Conservation (phyloP, 2,113 vertebrate species). For the Hemiscyllium ocellatum region DNA sequence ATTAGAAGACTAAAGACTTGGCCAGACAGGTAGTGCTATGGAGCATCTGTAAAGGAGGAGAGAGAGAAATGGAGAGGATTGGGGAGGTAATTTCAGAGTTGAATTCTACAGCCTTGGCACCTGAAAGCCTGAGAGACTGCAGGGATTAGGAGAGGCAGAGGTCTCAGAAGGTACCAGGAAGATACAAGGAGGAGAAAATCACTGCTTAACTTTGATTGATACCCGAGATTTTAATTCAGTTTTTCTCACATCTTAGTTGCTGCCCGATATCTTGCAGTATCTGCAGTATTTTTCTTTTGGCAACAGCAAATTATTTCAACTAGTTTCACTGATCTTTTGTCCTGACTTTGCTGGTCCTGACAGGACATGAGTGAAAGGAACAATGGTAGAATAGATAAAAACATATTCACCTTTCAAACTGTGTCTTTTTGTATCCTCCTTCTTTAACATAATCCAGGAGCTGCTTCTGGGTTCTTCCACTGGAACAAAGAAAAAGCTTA, state of each 20-base stretch:
- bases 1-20: not conserved
- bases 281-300: not conserved
- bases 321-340: not conserved
- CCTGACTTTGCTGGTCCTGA: not conserved
- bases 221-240: not conserved
- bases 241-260: not conserved
- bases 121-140: not conserved
- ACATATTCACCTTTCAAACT: conserved; percentile 81
- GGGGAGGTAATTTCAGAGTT: not conserved
- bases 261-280: not conserved
- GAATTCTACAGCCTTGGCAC: not conserved
- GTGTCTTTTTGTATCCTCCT: conserved; percentile 91
- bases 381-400: not conserved
- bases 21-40: not conserved
- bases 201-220: not conserved
- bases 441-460: conserved; percentile 94
- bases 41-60: not conserved
- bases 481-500: conserved; percentile 50
- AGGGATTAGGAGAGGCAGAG: not conserved
- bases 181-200: not conserved
- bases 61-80: not conserved
- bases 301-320: not conserved
- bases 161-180: not conserved
- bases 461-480: conserved; percentile 97
- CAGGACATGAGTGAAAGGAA: not conserved